A percentile compares a stretch with the other conserved stretches of the same genome.
Evolutionary conservation across 2,797 vertebrate genomes (phyloP).

Genomic region (Anolis apletophallus): DNA sequence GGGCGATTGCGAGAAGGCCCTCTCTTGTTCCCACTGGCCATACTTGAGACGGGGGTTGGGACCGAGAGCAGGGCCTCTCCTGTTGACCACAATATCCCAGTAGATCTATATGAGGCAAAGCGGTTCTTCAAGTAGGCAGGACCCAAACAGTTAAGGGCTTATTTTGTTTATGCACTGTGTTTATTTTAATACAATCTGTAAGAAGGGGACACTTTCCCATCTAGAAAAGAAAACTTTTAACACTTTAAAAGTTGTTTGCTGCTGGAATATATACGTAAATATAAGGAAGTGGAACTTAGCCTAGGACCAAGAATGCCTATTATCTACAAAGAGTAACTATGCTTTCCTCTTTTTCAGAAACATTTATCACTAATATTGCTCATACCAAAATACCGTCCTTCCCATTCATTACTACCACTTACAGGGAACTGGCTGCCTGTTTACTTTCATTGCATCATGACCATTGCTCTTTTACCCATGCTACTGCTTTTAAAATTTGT

Average conservation of each 20-base stretch:
- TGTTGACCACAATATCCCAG: too few relatives aligned
- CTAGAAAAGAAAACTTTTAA: background rate
- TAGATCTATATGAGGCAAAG: too few relatives aligned
- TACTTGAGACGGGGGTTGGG: too few relatives aligned
- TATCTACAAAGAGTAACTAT: background rate
- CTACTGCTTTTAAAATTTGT: background rate
- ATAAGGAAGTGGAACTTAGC: background rate
- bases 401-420: background rate
- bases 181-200: background rate
- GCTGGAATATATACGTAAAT: background rate
- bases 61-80: too few relatives aligned
- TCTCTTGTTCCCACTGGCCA: too few relatives aligned
- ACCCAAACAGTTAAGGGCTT: too few relatives aligned
- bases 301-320: background rate
- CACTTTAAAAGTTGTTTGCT: background rate
- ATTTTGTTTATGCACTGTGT: background rate
- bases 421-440: background rate
- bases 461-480: accelerated
- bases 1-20: too few relatives aligned
- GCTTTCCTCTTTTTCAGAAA: background rate
- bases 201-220: background rate
- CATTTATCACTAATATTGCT: background rate
- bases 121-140: too few relatives aligned
- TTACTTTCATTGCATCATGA: accelerated
- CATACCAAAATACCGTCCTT: background rate